Conservation (phyloP, 2,888 invertebrate species). For the Hirtodrosophila duncani region DNA sequence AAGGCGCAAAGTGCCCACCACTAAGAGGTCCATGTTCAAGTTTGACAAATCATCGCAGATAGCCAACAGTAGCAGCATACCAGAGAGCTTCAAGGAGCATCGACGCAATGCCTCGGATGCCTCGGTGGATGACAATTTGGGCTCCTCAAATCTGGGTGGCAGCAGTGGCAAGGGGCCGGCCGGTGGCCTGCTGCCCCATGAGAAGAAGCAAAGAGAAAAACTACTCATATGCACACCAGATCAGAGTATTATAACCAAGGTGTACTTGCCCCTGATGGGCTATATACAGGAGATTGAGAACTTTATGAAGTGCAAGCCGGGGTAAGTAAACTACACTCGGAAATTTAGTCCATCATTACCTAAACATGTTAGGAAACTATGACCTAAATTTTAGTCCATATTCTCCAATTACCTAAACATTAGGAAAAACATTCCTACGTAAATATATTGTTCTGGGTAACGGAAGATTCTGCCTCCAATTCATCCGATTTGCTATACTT, state of each 20-base stretch:
- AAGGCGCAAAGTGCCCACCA: slow-evolving; percentile 77
- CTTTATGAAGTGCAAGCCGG: slow-evolving; percentile 80
- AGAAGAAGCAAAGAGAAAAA: slow-evolving; percentile 79
- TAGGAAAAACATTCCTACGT: too few species aligned
- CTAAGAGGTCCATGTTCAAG: slow-evolving; percentile 83
- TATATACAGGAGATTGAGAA: slow-evolving; percentile 92
- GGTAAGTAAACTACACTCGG: slow-evolving; percentile 77
- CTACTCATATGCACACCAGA: slow-evolving; percentile 87
- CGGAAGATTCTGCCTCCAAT: too few species aligned
- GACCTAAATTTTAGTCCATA: too few species aligned
- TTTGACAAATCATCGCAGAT: slow-evolving; percentile 82
- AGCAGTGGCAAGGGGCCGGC: slow-evolving; percentile 61
- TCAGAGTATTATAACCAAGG: slow-evolving; percentile 85
- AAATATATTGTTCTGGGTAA: too few species aligned
- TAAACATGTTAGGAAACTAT: too few species aligned
- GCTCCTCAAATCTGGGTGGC: slow-evolving; percentile 45
- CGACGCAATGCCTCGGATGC: slow-evolving; percentile 77
- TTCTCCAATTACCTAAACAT: too few species aligned
- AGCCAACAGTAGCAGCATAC: slow-evolving; percentile 26
- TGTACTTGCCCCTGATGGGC: slow-evolving; percentile 89
- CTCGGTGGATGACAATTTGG: slow-evolving; percentile 75
- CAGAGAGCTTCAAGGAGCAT: slow-evolving; percentile 72
- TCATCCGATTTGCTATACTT: too few species aligned
- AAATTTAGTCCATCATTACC: too few species aligned
- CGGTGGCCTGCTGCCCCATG: slow-evolving; percentile 47